Evolutionary conservation across 2,888 invertebrate genomes (phyloP).

Genomic region (Sesia apiformis): DNA sequence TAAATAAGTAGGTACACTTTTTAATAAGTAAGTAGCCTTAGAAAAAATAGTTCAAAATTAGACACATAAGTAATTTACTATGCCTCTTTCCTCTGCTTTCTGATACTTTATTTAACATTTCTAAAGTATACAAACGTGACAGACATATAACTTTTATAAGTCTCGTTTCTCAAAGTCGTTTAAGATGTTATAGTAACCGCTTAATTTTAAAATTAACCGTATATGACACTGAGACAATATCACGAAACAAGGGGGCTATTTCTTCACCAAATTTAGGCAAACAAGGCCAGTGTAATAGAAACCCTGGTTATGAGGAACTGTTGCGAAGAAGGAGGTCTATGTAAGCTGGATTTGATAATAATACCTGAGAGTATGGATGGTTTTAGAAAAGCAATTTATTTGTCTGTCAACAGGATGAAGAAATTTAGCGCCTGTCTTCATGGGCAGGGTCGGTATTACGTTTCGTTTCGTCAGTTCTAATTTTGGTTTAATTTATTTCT

Average conservation of each 20-base stretch:
- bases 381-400: constrained; percentile 60
- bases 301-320: too few species aligned
- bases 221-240: constrained; percentile 17
- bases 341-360: not conserved
- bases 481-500: constrained; percentile 8
- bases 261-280: constrained; percentile 24
- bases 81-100: too few species aligned
- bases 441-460: not conserved
- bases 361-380: constrained; percentile 13
- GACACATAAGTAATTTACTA: too few species aligned
- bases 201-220: too few species aligned
- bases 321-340: not conserved
- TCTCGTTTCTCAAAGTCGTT: too few species aligned
- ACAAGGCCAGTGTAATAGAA: constrained; percentile 1
- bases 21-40: too few species aligned
- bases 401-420: constrained; percentile 52
- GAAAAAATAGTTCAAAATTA: too few species aligned
- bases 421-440: constrained; percentile 8
- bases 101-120: too few species aligned
- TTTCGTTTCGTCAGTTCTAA: constrained; percentile 24
- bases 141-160: too few species aligned
- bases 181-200: too few species aligned
- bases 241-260: constrained; percentile 30
- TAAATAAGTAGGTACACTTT: too few species aligned
- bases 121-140: too few species aligned